These are phyloP conservation scores for Antennarius striatus DNA, from an alignment of 2,113 vertebrate genomes.

Conservation along the genomic window DNA sequence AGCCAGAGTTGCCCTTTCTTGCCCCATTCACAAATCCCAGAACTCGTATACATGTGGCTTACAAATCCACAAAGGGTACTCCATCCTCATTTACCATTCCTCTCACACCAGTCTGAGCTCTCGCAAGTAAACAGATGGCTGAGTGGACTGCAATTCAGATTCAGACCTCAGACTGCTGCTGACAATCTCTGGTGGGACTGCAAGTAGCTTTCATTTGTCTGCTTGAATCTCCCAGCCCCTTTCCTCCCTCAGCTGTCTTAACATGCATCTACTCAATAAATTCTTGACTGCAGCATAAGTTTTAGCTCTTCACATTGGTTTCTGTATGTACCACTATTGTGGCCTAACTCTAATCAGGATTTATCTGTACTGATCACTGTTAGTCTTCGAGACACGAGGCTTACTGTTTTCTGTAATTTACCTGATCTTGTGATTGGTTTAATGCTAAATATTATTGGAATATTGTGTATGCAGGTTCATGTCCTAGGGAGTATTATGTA, in stretches of 20 bases:
- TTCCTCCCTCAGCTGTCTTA: conserved; percentile 36
- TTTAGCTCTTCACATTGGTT: conserved; percentile 12
- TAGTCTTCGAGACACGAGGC: conserved; percentile 23
- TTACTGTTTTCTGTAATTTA: conserved; percentile 18
- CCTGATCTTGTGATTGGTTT: not conserved
- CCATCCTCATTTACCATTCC: conserved; percentile 51
- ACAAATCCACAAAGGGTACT: conserved; percentile 46
- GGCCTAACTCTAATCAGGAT: conserved; percentile 29
- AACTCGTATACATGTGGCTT: conserved; percentile 45
- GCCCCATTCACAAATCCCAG: conserved; percentile 23
- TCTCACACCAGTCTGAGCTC: conserved; percentile 32
- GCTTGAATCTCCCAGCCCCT: conserved; percentile 35
- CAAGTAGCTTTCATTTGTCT: conserved; percentile 53
- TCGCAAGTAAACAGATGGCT: conserved; percentile 48
- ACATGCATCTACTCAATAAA: conserved; percentile 40
- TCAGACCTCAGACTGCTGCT: conserved; percentile 48
- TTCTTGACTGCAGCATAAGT: conserved; percentile 47
- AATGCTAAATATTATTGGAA: conserved; percentile 3
- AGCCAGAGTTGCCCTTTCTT: conserved; percentile 43
- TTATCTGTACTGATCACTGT: conserved; percentile 39
- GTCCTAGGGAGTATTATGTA: not conserved
- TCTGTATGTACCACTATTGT: conserved; percentile 26
- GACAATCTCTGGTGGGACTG: conserved; percentile 46
- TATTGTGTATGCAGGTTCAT: not conserved
- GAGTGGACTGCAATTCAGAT: conserved; percentile 45